Conservation (phyloP, 2,113 vertebrate species). For the Orientallactaga bullata region DNA sequence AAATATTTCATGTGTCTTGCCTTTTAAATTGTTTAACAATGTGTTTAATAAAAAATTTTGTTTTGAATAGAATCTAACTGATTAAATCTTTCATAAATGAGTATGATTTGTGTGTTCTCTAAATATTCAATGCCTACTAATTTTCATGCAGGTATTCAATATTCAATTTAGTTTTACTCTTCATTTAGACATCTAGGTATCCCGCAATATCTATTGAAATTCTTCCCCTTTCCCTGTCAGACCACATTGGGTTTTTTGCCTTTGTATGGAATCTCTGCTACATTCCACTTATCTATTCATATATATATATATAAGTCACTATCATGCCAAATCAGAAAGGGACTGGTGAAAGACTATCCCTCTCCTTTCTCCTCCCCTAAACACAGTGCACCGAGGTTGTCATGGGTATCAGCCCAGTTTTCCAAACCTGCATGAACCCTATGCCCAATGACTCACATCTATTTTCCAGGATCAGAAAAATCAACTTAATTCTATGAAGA, state of each 20-base stretch:
- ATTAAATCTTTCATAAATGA: too few relatives aligned
- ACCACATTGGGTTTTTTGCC: too few relatives aligned
- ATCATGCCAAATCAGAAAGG: not conserved
- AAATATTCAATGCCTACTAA: too few relatives aligned
- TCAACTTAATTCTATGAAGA: not conserved
- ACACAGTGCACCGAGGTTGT: not conserved
- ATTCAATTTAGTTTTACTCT: too few relatives aligned
- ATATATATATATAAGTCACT: not conserved
- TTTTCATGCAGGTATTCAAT: too few relatives aligned
- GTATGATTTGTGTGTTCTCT: too few relatives aligned
- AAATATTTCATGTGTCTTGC: too few relatives aligned
- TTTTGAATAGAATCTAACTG: not conserved
- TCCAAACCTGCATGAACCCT: not conserved
- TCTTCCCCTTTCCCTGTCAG: too few relatives aligned
- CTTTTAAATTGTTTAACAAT: conserved; percentile 34
- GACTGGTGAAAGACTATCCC: not conserved
- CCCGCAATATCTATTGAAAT: too few relatives aligned
- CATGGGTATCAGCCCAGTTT: not conserved
- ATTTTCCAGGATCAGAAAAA: not conserved
- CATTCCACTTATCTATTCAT: too few relatives aligned
- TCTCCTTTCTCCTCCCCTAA: not conserved
- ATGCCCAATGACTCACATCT: not conserved
- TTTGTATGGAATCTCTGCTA: too few relatives aligned
- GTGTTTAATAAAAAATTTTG: not conserved
- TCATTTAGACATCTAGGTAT: too few relatives aligned